Evolutionary conservation across 1,140 invertebrate species (phyloP).

Genomic region (Trichomalopsis sarcophagae): DNA sequence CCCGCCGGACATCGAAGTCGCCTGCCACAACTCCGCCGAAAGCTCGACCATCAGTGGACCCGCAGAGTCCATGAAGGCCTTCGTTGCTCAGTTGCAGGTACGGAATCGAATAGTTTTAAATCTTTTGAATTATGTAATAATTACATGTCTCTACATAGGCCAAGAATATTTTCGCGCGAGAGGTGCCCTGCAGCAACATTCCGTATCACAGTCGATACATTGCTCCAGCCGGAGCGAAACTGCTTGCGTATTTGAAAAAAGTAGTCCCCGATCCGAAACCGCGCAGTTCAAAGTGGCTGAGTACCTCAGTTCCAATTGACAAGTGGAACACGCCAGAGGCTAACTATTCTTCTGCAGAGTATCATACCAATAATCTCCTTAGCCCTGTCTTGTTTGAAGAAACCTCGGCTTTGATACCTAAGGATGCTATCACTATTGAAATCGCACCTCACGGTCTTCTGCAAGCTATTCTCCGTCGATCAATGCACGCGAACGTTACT

Average conservation of each 20-base stretch:
- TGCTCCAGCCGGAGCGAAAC: constrained; percentile 77
- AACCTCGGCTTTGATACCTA: constrained; percentile 83
- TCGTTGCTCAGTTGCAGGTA: background rate
- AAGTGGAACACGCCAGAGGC: constrained; percentile 84
- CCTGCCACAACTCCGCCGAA: constrained; percentile 82
- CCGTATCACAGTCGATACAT: constrained; percentile 86
- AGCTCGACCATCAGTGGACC: constrained; percentile 84
- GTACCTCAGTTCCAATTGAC: constrained; percentile 86
- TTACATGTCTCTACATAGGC: constrained; percentile 76
- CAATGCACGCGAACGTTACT: constrained; percentile 71
- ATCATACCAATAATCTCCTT: constrained; percentile 94
- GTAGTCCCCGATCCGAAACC: constrained; percentile 82
- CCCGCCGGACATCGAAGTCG: constrained; percentile 66
- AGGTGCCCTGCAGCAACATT: constrained; percentile 81
- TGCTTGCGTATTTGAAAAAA: constrained; percentile 83
- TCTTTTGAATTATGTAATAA: background rate
- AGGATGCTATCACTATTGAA: constrained; percentile 87
- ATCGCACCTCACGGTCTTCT: constrained; percentile 89
- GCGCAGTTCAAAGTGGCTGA: constrained; percentile 89
- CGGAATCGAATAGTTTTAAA: too few relatives aligned
- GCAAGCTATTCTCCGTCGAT: constrained; percentile 80
- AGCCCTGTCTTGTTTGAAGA: constrained; percentile 91
- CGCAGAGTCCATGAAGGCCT: constrained; percentile 65
- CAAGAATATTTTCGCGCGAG: constrained; percentile 85
- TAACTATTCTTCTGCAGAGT: constrained; percentile 88